Conservation (phyloP, 1,140 invertebrate species). For the Habropoda laboriosa region DNA sequence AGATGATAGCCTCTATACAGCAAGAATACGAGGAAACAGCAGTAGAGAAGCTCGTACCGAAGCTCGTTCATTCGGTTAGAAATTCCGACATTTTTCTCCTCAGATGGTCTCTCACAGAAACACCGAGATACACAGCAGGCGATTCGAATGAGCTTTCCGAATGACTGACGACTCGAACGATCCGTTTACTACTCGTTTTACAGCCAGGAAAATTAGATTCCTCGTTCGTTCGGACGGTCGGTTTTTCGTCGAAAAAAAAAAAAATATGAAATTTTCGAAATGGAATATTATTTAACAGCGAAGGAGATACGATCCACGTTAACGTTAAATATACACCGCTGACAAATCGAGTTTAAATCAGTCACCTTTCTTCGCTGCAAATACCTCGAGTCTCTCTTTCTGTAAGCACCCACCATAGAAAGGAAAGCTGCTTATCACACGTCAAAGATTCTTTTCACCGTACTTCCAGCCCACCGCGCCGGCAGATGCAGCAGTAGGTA, state of each 20-base stretch:
- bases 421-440: constrained; percentile 33
- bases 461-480: not conserved
- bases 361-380: not conserved
- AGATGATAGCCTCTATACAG: constrained; percentile 27
- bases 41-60: not conserved
- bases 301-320: too few species aligned
- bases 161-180: not conserved
- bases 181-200: not conserved
- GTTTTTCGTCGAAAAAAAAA: too few species aligned
- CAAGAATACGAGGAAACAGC: constrained; percentile 31
- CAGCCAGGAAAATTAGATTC: not conserved
- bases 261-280: too few species aligned
- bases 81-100: constrained; percentile 34
- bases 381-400: constrained; percentile 8
- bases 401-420: not conserved
- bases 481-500: constrained; percentile 15
- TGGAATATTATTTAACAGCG: too few species aligned
- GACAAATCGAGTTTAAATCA: not conserved
- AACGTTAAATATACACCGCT: not conserved
- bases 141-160: constrained; percentile 11
- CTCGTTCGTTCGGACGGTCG: too few species aligned
- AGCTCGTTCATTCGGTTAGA: constrained; percentile 30
- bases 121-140: too few species aligned
- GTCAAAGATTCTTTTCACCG: not conserved
- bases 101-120: not conserved